phyloP scores from a whole-genome alignment of 1,140 invertebrate genomes.

The Drosophila parvula region DNA sequence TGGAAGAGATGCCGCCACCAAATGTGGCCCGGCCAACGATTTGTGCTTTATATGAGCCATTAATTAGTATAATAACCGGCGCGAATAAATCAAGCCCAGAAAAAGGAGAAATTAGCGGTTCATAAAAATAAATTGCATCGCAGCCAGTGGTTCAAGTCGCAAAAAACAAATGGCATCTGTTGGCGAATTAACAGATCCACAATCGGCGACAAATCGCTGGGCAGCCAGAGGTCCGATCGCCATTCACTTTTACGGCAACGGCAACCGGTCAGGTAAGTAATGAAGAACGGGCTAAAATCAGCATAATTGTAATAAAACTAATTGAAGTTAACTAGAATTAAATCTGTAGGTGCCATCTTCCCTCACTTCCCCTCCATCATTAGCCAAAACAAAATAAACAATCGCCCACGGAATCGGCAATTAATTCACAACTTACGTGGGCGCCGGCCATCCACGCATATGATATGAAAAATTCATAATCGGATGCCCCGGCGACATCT shows the following conservation, averaged over 20 bases:
- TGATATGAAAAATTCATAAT: constrained; percentile 35
- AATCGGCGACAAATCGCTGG: constrained; percentile 32
- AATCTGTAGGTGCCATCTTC: constrained; percentile 19
- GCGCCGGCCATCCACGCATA: constrained; percentile 12
- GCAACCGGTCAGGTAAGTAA: constrained; percentile 57
- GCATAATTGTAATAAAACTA: constrained; percentile 59
- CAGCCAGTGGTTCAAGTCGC: not conserved
- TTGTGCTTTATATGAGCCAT: constrained; percentile 46
- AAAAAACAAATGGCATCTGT: constrained; percentile 32
- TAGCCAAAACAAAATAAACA: constrained; percentile 14
- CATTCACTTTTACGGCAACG: constrained; percentile 54
- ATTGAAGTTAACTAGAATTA: constrained; percentile 24
- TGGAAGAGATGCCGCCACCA: constrained; percentile 4
- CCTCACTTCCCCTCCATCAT: constrained; percentile 18
- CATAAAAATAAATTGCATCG: constrained; percentile 52
- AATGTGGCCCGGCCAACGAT: constrained; percentile 25
- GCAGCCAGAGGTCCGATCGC: constrained; percentile 10
- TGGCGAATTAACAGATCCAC: constrained; percentile 14
- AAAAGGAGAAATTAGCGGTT: constrained; percentile 57
- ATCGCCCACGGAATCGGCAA: constrained; percentile 30
- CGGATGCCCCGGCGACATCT: constrained; percentile 19
- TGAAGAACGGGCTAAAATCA: constrained; percentile 16
- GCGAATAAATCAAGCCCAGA: constrained; percentile 40
- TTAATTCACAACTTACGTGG: constrained; percentile 37
- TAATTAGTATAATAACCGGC: constrained; percentile 52